Evolutionary conservation across 1,140 invertebrate species (phyloP).

Genomic region (Galleria mellonella): DNA sequence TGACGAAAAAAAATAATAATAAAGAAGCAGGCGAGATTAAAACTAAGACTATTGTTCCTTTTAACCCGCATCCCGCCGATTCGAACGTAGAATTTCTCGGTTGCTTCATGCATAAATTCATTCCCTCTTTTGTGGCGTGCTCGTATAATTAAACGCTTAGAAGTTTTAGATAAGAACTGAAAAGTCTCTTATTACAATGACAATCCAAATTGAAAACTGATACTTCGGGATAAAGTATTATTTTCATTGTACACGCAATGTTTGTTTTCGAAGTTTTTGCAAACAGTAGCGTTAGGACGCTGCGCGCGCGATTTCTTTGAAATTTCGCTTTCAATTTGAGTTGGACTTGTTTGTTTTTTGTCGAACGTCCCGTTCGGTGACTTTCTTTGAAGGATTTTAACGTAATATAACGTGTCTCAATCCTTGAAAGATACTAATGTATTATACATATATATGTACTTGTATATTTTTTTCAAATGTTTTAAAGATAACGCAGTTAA

Average conservation of each 20-base stretch:
- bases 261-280: conserved; percentile 24
- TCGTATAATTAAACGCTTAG: conserved; percentile 54
- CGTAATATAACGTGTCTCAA: conserved; percentile 7
- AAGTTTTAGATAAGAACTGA: conserved; percentile 40
- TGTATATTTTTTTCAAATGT: too few species aligned
- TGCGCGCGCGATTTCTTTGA: conserved; percentile 38
- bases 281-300: conserved; percentile 35
- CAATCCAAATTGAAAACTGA: conserved; percentile 17
- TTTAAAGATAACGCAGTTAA: too few species aligned
- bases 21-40: conserved; percentile 45
- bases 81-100: conserved; percentile 35
- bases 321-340: conserved; percentile 27
- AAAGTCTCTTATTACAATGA: conserved; percentile 17
- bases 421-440: too few species aligned
- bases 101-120: conserved; percentile 65
- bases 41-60: conserved; percentile 67
- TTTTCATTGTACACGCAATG: conserved; percentile 10
- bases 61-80: conserved; percentile 33
- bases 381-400: conserved; percentile 16
- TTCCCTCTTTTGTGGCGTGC: conserved; percentile 43
- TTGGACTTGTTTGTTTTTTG: conserved; percentile 25
- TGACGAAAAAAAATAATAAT: conserved; percentile 29
- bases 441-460: not conserved
- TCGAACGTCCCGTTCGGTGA: conserved; percentile 23
- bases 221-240: conserved; percentile 17